A percentile compares a stretch with the other conserved stretches of the same genome.
Conservation (phyloP, 2,888 invertebrate species). For the Cephus nigrinus region DNA sequence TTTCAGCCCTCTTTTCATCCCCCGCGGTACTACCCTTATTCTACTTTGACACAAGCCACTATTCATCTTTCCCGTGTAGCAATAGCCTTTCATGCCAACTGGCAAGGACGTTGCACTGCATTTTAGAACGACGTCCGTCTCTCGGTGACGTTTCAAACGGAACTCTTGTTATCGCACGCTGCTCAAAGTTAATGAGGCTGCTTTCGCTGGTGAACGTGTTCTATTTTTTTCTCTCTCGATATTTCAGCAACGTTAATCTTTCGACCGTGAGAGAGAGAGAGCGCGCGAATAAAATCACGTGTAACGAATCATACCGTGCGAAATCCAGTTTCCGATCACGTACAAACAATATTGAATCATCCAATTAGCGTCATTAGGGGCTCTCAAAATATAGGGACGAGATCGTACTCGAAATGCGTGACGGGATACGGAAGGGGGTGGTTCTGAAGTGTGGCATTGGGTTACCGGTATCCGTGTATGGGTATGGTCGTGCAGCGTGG, state of each 20-base stretch:
- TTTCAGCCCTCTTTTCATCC: constrained; percentile 27
- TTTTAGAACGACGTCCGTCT: background rate
- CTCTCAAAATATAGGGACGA: background rate
- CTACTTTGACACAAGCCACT: background rate
- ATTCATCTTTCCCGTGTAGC: background rate
- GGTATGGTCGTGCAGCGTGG: background rate
- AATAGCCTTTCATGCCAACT: background rate
- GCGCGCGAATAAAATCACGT: constrained; percentile 35
- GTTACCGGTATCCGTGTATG: background rate
- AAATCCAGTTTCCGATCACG: constrained; percentile 55
- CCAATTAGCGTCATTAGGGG: constrained; percentile 43
- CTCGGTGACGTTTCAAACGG: constrained; percentile 11
- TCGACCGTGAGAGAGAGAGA: background rate
- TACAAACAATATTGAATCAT: constrained; percentile 57
- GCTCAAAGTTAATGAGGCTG: background rate
- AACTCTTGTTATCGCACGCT: constrained; percentile 28
- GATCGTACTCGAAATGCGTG: background rate
- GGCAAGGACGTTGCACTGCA: background rate
- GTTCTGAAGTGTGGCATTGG: background rate
- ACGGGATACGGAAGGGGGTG: background rate
- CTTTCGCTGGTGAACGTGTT: background rate
- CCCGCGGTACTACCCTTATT: background rate
- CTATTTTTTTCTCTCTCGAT: background rate
- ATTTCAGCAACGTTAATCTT: background rate
- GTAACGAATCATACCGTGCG: constrained; percentile 44